Evolutionary conservation across 2,113 vertebrate species (phyloP), one percentile per base, ranked within the genome.

Genomic region (Ictalurus punctatus): DNA sequence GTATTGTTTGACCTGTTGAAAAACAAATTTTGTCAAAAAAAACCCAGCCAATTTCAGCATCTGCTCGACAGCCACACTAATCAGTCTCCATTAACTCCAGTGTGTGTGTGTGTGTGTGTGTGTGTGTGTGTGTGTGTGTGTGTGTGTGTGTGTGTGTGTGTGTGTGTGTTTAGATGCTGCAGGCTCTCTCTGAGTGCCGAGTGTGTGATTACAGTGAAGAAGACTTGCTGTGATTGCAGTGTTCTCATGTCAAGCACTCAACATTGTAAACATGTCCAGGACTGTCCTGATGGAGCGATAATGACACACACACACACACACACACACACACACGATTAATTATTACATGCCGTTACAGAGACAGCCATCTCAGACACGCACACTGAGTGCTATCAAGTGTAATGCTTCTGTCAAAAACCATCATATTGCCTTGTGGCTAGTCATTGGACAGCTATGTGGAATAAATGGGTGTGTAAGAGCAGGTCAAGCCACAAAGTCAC

Each of bases 381-480:
- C 92, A 82, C 91, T 25, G 61, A 25, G 86, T 76, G 58, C 16
- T 61, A 12, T 63, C 34, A 27, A 63, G 83, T 91, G 44, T 83
- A 63, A 65, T 89, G 69, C 44, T 88, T 63, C 69, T 84, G 37
- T 83, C 58, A 54, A 59, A 59, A 83, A 21, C 90, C 89, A 91
- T 93, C 92, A 95, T 91, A 90, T 88, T 89, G 87, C 89, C 86
- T 92, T 91, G 90, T 89, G 88, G 91, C 90, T 92, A 93, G 94
- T 91, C 93, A 92, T 89, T 90, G 76, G 93, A 83, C 83, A 84
- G 65, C 6, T 91, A 93, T 94, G 92, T 94, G 93, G 90, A 93
- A 93, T 91, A 93, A 95, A 95, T 94, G 92, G 92, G 89, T 92
- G 84, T 89, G 83, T 94, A 94, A 96, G 93, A 95, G 94, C 93